These are phyloP conservation scores for Lethenteron reissneri DNA, from an alignment of 2,113 vertebrate genomes.

Conservation along the genomic window DNA sequence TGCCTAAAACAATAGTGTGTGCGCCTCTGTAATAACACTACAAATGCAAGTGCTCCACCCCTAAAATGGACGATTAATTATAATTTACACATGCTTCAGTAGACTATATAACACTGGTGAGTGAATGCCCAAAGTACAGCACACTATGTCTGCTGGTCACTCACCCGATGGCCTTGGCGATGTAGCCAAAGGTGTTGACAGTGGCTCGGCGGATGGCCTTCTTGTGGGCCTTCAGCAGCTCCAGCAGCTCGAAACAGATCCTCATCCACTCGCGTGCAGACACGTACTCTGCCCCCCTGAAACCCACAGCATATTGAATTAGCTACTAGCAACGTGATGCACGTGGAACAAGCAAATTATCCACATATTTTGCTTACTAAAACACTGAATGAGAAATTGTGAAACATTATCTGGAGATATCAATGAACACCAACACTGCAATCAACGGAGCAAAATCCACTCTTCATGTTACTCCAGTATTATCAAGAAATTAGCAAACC, in stretches of 20 bases:
- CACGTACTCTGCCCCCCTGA: conserved; percentile 90
- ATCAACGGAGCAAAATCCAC: too few species aligned
- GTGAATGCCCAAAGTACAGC: background rate
- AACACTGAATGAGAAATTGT: too few species aligned
- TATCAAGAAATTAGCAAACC: too few species aligned
- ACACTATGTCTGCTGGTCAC: conserved; percentile 11
- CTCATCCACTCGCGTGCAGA: conserved; percentile 98
- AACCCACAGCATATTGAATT: conserved; percentile 7
- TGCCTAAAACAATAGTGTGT: background rate
- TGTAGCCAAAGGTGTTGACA: conserved; percentile 96
- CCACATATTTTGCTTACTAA: too few species aligned
- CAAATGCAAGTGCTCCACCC: background rate
- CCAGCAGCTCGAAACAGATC: conserved; percentile 91
- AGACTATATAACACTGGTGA: background rate
- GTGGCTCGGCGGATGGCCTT: conserved; percentile 94
- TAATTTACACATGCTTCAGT: background rate
- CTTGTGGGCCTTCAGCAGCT: conserved; percentile 88
- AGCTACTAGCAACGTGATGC: too few species aligned
- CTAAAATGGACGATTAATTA: background rate
- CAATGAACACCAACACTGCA: too few species aligned
- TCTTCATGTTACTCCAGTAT: too few species aligned
- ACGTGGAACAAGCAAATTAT: too few species aligned
- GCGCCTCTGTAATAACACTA: background rate
- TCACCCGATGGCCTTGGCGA: conserved; percentile 95
- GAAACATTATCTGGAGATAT: too few species aligned